These are phyloP conservation scores for Anguilla japonica DNA, from an alignment of 2,113 vertebrate species.

Conservation along the genomic window DNA sequence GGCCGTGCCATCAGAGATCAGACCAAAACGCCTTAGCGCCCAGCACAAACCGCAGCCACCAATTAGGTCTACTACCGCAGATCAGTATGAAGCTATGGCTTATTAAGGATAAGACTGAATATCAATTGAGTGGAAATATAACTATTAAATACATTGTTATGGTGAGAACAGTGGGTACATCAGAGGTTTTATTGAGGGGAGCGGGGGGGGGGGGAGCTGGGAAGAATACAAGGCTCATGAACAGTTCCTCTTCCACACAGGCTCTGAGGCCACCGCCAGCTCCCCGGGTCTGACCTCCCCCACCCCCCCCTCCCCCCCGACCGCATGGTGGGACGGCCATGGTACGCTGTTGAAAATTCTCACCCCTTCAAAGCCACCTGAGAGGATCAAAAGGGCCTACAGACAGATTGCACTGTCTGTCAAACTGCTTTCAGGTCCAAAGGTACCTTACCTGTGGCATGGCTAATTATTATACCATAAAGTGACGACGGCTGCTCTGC, in stretches of 20 bases:
- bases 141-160: neutral
- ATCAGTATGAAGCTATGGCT: neutral
- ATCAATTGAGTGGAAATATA: neutral
- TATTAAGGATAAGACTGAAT: neutral
- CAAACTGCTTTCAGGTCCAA: neutral
- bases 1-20: neutral
- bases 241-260: constrained; percentile 39
- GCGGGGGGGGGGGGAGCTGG: neutral
- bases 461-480: neutral
- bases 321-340: neutral
- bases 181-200: neutral
- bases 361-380: neutral
- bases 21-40: neutral
- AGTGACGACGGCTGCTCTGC: neutral
- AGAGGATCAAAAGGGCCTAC: neutral
- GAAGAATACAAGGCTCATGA: neutral
- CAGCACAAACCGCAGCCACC: neutral
- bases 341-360: neutral
- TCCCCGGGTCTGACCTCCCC: constrained; percentile 53
- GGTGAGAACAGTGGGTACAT: no score
- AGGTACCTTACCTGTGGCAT: neutral
- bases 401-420: neutral
- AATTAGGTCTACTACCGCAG: neutral
- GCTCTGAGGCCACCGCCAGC: constrained; percentile 62
- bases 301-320: neutral